These are phyloP conservation scores for Amphipoea lucens DNA, from an alignment of 2,888 invertebrate species.

Conservation along the genomic window DNA sequence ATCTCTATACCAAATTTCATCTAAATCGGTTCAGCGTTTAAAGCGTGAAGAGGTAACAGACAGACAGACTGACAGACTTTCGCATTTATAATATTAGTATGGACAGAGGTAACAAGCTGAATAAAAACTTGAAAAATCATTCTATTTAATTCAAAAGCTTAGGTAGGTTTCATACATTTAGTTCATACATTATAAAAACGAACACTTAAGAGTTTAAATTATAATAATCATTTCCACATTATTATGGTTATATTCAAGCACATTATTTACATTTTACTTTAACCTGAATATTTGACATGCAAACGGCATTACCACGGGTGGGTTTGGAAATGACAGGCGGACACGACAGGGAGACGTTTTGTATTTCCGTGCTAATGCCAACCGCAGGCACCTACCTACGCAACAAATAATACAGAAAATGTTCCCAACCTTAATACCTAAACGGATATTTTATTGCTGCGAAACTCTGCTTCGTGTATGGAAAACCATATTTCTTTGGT, in stretches of 20 bases:
- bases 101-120: not conserved
- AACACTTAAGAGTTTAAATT: not conserved
- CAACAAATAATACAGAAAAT: slow-evolving; percentile 43
- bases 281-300: slow-evolving; percentile 68
- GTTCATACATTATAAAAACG: not conserved
- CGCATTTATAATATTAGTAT: no score
- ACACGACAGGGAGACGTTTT: slow-evolving; percentile 69
- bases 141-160: not conserved
- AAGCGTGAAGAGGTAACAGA: no score
- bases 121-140: not conserved
- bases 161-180: no score
- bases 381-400: slow-evolving; percentile 36
- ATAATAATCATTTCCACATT: not conserved
- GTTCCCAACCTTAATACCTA: slow-evolving; percentile 25
- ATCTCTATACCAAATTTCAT: no score
- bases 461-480: slow-evolving; percentile 22
- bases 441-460: slow-evolving; percentile 36
- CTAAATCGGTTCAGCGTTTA: no score
- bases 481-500: slow-evolving; percentile 23
- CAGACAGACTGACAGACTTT: no score
- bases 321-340: slow-evolving; percentile 68
- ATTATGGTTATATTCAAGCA: slow-evolving; percentile 31
- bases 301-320: slow-evolving; percentile 60
- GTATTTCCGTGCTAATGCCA: slow-evolving; percentile 69
- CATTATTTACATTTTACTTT: slow-evolving; percentile 45